These are phyloP conservation scores for Murina feae DNA, from an alignment of 2,113 vertebrate species.

Conservation along the genomic window DNA sequence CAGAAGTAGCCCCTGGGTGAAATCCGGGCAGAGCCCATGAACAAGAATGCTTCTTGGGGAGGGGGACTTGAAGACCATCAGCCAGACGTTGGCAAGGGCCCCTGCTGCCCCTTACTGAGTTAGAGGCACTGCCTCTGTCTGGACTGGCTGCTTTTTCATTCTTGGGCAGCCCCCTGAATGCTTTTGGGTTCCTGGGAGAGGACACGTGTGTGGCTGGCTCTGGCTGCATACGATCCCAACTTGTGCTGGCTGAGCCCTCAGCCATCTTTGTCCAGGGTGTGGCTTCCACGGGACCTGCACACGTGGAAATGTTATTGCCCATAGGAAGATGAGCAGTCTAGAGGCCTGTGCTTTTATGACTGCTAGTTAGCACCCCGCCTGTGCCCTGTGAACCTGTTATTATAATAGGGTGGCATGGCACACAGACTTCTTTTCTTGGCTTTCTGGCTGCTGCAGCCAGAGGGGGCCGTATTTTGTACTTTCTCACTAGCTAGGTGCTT, in stretches of 20 bases:
- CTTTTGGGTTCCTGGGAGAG: background rate
- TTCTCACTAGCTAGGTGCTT: background rate
- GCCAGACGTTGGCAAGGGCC: constrained; percentile 18
- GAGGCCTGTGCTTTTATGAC: background rate
- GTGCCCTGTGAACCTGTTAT: constrained; percentile 25
- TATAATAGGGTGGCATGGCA: background rate
- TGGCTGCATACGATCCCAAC: accelerated
- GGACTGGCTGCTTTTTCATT: constrained; percentile 1
- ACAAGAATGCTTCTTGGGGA: background rate
- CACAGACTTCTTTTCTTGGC: background rate
- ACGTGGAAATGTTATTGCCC: background rate
- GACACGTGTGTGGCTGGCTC: background rate
- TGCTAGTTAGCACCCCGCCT: constrained; percentile 28
- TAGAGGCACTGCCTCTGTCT: background rate
- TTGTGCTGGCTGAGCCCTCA: background rate
- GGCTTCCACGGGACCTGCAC: background rate
- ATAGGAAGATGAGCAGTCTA: constrained; percentile 14
- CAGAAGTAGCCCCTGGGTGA: constrained; percentile 51
- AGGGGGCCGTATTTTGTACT: background rate
- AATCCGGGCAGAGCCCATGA: background rate
- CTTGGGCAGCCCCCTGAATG: background rate
- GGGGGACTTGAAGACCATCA: background rate
- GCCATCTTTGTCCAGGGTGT: background rate
- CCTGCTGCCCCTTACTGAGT: background rate
- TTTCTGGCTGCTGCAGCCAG: background rate